phyloP scores from a whole-genome alignment of 30 jellyfish, hydroid and myxozoan genomes.

The Turritopsis rubra region DNA sequence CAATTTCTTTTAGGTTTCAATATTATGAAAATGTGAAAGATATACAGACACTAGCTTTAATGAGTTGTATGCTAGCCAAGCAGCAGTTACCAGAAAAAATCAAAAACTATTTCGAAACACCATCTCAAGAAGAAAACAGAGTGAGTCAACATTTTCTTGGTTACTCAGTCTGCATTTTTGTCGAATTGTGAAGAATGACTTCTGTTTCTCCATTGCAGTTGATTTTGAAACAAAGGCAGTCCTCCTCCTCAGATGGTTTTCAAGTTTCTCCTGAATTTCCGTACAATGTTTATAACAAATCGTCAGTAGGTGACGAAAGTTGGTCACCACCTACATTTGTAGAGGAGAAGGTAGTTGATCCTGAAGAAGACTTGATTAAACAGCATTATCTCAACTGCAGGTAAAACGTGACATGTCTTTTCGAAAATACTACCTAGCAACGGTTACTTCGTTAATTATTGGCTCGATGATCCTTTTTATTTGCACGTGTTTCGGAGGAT shows the following conservation, averaged over 20 bases:
- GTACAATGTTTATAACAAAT: constrained; percentile 50
- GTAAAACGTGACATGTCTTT: constrained; percentile 24
- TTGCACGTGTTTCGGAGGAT: background rate
- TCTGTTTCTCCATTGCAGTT: background rate
- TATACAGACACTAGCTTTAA: constrained; percentile 82
- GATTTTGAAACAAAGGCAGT: background rate
- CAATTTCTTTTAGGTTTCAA: constrained; percentile 48
- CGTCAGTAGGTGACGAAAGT: constrained; percentile 56
- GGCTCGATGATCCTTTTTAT: too few species aligned
- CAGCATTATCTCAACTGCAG: constrained; percentile 63
- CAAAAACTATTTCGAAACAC: background rate
- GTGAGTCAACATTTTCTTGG: too few species aligned
- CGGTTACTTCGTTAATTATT: too few species aligned
- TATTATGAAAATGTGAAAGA: constrained; percentile 73
- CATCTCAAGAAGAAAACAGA: constrained; percentile 25
- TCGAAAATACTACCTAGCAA: too few species aligned
- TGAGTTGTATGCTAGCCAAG: constrained; percentile 57
- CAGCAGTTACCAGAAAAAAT: constrained; percentile 50
- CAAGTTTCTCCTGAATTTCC: constrained; percentile 84
- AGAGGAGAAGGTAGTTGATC: constrained; percentile 45
- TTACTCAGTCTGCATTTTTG: too few species aligned
- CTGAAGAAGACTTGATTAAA: constrained; percentile 36
- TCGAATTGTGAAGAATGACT: background rate
- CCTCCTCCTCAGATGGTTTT: constrained; percentile 15
- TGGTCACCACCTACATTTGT: constrained; percentile 88